Conservation (phyloP, 2,797 vertebrate genomes). For the Malacoctenus gilli region DNA sequence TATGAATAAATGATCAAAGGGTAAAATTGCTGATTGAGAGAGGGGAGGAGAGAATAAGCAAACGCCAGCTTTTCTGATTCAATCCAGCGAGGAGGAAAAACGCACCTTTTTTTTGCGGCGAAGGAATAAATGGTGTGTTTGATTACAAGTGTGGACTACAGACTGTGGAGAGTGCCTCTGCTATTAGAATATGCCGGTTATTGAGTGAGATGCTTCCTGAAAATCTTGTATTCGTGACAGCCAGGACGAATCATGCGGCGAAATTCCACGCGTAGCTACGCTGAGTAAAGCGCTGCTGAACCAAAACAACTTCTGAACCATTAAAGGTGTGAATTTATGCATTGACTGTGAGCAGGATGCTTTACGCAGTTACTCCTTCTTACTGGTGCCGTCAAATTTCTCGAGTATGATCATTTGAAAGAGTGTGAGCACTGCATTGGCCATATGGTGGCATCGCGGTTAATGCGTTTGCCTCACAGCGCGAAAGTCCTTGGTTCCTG, state of each 20-base stretch:
- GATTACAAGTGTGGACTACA: constrained; percentile 37
- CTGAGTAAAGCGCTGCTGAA: constrained; percentile 31
- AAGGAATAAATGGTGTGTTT: constrained; percentile 32
- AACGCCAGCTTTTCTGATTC: constrained; percentile 57
- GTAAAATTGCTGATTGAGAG: constrained; percentile 72
- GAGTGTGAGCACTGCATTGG: too few species aligned
- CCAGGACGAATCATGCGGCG: constrained; percentile 50
- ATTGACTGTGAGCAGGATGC: constrained; percentile 14
- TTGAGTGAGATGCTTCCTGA: constrained; percentile 52
- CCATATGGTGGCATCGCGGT: too few species aligned
- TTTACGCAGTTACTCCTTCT: constrained; percentile 11
- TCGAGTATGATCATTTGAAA: too few species aligned
- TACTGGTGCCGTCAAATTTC: constrained; percentile 15
- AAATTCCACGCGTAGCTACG: constrained; percentile 45
- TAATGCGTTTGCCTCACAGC: too few species aligned
- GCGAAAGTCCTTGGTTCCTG: too few species aligned
- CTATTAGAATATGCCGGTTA: constrained; percentile 53
- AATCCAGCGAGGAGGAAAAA: constrained; percentile 17
- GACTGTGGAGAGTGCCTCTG: constrained; percentile 40
- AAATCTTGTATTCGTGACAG: constrained; percentile 59
- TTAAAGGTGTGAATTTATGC: constrained; percentile 14
- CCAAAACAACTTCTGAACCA: constrained; percentile 26
- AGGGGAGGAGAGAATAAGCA: constrained; percentile 59
- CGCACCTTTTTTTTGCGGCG: constrained; percentile 36
- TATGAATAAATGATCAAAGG: constrained; percentile 76